These are phyloP conservation scores for Cataglyphis albicans DNA, from an alignment of 2,888 invertebrate species.

Conservation along the genomic window DNA sequence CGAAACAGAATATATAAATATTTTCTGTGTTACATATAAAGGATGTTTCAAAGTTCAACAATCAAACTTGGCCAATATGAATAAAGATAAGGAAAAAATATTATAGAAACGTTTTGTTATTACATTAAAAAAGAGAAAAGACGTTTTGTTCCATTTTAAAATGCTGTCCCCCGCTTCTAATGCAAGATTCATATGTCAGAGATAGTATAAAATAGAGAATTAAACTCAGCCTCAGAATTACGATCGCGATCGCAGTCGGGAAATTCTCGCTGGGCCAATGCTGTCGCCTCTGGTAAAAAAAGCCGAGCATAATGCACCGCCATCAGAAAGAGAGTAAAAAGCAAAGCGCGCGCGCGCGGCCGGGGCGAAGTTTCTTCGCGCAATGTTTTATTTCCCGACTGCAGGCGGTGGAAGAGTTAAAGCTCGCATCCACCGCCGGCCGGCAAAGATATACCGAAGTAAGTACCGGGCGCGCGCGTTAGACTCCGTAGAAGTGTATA, in stretches of 20 bases:
- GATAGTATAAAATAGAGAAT: background rate
- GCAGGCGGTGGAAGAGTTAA: constrained; percentile 80
- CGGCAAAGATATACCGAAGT: constrained; percentile 73
- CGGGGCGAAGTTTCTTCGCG: constrained; percentile 75
- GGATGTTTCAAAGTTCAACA: too few species aligned
- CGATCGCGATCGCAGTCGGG: constrained; percentile 2
- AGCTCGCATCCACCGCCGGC: constrained; percentile 66
- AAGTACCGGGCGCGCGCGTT: constrained; percentile 76
- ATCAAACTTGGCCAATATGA: too few species aligned
- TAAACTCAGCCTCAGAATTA: background rate
- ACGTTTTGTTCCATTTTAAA: too few species aligned
- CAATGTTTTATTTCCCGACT: constrained; percentile 79
- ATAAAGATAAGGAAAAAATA: too few species aligned
- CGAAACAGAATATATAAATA: background rate
- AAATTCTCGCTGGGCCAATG: constrained; percentile 52
- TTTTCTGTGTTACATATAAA: background rate
- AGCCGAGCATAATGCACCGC: constrained; percentile 44
- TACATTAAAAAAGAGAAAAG: too few species aligned
- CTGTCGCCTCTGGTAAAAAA: constrained; percentile 59
- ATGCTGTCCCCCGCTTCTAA: too few species aligned
- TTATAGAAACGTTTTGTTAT: too few species aligned
- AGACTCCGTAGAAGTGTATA: constrained; percentile 78
- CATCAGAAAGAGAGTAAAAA: constrained; percentile 58
- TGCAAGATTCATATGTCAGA: background rate
- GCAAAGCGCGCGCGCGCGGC: constrained; percentile 61